A percentile compares a stretch with the other conserved stretches of the same genome.
These are phyloP conservation scores for Echinops telfairi DNA, from an alignment of 2,113 vertebrate species.

Conservation along the genomic window DNA sequence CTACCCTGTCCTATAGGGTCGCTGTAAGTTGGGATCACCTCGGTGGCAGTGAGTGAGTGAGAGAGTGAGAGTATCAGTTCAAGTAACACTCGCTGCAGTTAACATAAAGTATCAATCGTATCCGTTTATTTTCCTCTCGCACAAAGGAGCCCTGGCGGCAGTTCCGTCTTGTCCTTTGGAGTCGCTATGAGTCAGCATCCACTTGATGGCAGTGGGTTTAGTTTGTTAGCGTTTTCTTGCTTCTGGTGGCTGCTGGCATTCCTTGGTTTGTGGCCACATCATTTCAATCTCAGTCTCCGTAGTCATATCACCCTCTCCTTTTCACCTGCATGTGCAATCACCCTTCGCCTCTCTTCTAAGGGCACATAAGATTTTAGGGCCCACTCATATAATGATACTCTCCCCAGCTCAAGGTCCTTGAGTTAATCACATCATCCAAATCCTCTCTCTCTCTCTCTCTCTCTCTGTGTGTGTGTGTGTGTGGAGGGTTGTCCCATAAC, in stretches of 20 bases:
- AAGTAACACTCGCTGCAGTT: not conserved
- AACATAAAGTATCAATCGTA: not conserved
- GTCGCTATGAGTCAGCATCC: not conserved
- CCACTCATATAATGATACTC: not conserved
- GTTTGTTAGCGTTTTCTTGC: no score
- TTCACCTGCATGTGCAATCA: not conserved
- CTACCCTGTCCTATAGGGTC: no score
- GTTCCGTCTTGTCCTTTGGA: not conserved
- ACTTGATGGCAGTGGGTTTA: no score
- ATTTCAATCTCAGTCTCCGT: no score
- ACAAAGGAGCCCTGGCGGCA: not conserved
- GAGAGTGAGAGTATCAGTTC: not conserved
- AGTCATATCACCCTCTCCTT: not conserved
- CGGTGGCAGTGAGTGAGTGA: not conserved
- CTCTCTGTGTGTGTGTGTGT: not conserved
- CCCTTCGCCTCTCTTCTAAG: not conserved
- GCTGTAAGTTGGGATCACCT: no score
- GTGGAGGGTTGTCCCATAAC: no score
- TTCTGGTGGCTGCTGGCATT: no score
- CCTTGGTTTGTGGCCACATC: no score
- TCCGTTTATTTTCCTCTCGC: not conserved
- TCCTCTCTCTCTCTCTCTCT: conserved; percentile 1
- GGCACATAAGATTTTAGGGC: not conserved
- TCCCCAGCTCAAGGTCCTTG: conserved; percentile 20
- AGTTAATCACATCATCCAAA: not conserved